phyloP scores from a whole-genome alignment of 2,113 vertebrate genomes.

The Edolisoma coerulescens region DNA sequence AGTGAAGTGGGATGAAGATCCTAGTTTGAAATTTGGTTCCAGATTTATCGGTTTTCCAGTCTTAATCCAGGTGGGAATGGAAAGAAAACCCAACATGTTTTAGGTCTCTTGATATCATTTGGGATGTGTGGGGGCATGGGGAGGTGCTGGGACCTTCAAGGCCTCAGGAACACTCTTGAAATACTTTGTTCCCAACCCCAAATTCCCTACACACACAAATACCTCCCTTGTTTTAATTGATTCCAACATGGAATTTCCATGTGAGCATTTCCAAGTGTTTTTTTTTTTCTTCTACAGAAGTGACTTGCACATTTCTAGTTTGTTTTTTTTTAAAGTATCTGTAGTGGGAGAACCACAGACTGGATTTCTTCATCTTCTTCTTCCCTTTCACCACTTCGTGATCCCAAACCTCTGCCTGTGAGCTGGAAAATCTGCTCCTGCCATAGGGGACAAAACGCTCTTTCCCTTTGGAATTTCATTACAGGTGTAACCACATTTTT shows the following conservation, averaged over 20 bases:
- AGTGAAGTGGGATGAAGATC: not conserved
- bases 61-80: not conserved
- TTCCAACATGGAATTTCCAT: not conserved
- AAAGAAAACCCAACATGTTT: rapidly evolving
- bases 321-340: not conserved
- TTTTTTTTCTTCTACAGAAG: not conserved
- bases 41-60: not conserved
- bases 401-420: not conserved
- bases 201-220: not conserved
- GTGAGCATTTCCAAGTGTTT: not conserved
- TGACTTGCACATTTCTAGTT: not conserved
- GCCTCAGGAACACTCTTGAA: not conserved
- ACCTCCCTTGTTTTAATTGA: rapidly evolving
- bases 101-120: not conserved
- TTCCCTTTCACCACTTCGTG: not conserved
- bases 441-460: not conserved
- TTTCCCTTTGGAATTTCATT: not conserved
- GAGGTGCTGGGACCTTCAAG: not conserved
- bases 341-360: not conserved
- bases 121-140: not conserved
- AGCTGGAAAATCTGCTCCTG: not conserved
- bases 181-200: not conserved
- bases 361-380: not conserved
- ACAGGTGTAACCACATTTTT: not conserved
- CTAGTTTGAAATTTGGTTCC: not conserved